phyloP scores from a whole-genome alignment of 2,113 vertebrate species.

The Melanostigma gelatinosum region DNA sequence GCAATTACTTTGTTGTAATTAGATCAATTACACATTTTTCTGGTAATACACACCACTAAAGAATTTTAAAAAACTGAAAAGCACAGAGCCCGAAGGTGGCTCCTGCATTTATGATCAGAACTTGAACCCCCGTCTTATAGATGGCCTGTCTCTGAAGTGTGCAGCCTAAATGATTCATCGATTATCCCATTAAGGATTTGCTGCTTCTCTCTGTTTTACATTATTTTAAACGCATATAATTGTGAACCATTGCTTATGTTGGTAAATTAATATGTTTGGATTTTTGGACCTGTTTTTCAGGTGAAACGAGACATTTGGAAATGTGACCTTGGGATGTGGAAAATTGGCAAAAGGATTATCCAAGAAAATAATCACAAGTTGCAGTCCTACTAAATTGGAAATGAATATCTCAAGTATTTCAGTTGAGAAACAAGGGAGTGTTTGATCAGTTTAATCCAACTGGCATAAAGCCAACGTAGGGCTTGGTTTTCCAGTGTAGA shows the following conservation, averaged over 20 bases:
- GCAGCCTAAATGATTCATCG: not conserved
- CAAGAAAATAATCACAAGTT: not conserved
- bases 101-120: not conserved
- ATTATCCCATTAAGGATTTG: not conserved
- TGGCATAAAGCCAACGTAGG: not conserved
- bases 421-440: not conserved
- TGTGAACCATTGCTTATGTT: not conserved
- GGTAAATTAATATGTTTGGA: not conserved
- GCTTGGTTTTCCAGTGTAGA: not conserved
- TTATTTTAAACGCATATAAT: not conserved
- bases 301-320: not conserved
- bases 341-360: not conserved
- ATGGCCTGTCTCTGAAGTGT: not conserved
- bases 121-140: not conserved
- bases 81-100: not conserved
- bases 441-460: not conserved
- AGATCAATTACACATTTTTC: slow-evolving; percentile 2
- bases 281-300: not conserved
- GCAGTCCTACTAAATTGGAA: not conserved
- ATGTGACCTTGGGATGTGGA: not conserved
- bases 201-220: not conserved
- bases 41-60: not conserved
- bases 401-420: not conserved
- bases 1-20: slow-evolving; percentile 10
- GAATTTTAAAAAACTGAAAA: slow-evolving; percentile 1